Conservation (phyloP, 23 tunicate genomes). For the Trididemnum nubilum region DNA sequence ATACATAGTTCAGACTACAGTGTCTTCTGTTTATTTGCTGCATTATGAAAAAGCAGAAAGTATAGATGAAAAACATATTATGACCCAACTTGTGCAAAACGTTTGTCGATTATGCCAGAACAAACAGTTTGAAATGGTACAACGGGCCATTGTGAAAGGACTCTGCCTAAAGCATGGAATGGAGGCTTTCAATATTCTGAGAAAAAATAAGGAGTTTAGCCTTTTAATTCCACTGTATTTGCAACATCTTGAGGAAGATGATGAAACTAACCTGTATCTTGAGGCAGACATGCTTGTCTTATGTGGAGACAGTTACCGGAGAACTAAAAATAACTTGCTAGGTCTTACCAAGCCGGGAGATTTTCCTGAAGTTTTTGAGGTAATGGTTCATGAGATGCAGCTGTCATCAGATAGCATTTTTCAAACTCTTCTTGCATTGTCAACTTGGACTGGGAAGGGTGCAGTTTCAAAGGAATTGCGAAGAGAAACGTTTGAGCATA, state of each 20-base stretch:
- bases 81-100: background rate
- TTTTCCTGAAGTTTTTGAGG: slow-evolving; percentile 1
- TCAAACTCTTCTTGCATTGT: slow-evolving; percentile 50
- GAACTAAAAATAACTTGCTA: background rate
- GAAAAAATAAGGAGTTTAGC: slow-evolving; percentile 8
- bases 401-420: slow-evolving; percentile 35
- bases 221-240: slow-evolving; percentile 25
- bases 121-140: background rate
- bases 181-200: slow-evolving; percentile 32
- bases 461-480: background rate
- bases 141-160: slow-evolving; percentile 5
- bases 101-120: background rate
- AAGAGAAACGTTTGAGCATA: background rate
- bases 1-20: slow-evolving; percentile 19
- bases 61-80: background rate
- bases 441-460: slow-evolving; percentile 27
- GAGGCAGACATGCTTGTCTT: slow-evolving; percentile 23
- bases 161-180: slow-evolving; percentile 42
- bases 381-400: slow-evolving; percentile 35
- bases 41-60: background rate
- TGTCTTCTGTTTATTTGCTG: background rate
- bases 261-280: slow-evolving; percentile 5
- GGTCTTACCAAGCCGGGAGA: background rate
- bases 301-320: slow-evolving; percentile 32
- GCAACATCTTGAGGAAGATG: background rate